Conservation (phyloP, 2,113 vertebrate species). For the Talpa occidentalis region DNA sequence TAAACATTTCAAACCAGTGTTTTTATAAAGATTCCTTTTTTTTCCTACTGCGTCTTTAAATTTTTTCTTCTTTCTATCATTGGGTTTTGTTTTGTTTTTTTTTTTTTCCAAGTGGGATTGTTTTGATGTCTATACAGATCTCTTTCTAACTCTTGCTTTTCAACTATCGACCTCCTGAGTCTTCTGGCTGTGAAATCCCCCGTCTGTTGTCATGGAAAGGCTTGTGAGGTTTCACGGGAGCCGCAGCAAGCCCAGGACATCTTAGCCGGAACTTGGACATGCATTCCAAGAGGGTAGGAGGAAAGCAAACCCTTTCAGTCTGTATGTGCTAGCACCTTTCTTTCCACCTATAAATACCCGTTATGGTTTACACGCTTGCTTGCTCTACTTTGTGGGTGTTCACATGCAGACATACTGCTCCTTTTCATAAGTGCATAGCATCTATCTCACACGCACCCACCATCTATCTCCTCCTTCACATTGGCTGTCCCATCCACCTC, state of each 20-base stretch:
- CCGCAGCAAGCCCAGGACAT: slow-evolving; percentile 14
- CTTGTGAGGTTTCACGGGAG: slow-evolving; percentile 39
- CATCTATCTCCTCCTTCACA: slow-evolving; percentile 73
- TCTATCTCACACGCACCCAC: slow-evolving; percentile 67
- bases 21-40: slow-evolving; percentile 30
- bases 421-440: slow-evolving; percentile 73
- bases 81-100: background rate
- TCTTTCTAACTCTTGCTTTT: slow-evolving; percentile 74
- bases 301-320: background rate
- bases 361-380: slow-evolving; percentile 50
- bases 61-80: slow-evolving; percentile 20
- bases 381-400: slow-evolving; percentile 45
- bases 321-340: background rate
- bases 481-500: slow-evolving; percentile 79
- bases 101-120: background rate
- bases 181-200: slow-evolving; percentile 68
- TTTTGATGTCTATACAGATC: slow-evolving; percentile 49
- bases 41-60: slow-evolving; percentile 35
- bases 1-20: slow-evolving; percentile 67
- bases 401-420: slow-evolving; percentile 49
- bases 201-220: slow-evolving; percentile 59
- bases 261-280: slow-evolving; percentile 63
- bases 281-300: slow-evolving; percentile 31
- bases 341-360: slow-evolving; percentile 37
- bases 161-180: slow-evolving; percentile 78